Evolutionary conservation across 30 jellyfish, hydroid and myxozoan species (phyloP), one percentile per base, ranked within the genome.

Genomic region (Nemopilema nomurai): DNA sequence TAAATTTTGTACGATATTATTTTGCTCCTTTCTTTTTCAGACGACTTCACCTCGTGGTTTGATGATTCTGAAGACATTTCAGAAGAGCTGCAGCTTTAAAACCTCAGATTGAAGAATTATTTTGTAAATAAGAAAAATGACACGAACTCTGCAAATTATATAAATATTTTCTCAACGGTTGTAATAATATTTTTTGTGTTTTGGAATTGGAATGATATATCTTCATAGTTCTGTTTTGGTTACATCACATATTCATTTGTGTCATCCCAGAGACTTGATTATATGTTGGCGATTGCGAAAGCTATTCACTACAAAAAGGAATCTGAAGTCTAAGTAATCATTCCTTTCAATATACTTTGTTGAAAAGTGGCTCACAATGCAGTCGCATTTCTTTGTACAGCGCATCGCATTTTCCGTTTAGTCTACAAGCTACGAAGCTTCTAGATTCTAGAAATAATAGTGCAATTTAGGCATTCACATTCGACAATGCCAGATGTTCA

Each of bases 1-100:
- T 41, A 41, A 41, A 41, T 3, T 3, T 41, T 3, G 57, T 3
- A 41, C 9, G 13, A 41, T 6, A 41, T 41, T 41, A 3, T 41
- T 41, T 41, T 13, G 13, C 57, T 3, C 57, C 57, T 41, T 41
- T 57, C 49, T 65, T 29, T 41, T 25, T 7, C 33, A 32, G 69
- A 31, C 22, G 70, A 73, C 41, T 73, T 73, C 18, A 69, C 51
- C 51, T 73, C 83, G 4, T 73, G 83, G 83, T 1, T 73, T 73
- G 83, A 16, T 29, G 83, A 73, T 30, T 73, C 83, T 30, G 83
- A 73, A 7, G 83, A 73, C 21, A 30, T 20, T 73, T 24, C 32
- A 7, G 51, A 28, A 18, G 70, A 73, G n/a, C 0, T 73, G 27
- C 7, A 4, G 8, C 26, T n/a, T n/a, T 63, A 24, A 63, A 63